A percentile compares a stretch with the other conserved stretches of the same genome.
phyloP scores from a whole-genome alignment of 2,888 invertebrate genomes.

The Prionchulus punctatus region DNA sequence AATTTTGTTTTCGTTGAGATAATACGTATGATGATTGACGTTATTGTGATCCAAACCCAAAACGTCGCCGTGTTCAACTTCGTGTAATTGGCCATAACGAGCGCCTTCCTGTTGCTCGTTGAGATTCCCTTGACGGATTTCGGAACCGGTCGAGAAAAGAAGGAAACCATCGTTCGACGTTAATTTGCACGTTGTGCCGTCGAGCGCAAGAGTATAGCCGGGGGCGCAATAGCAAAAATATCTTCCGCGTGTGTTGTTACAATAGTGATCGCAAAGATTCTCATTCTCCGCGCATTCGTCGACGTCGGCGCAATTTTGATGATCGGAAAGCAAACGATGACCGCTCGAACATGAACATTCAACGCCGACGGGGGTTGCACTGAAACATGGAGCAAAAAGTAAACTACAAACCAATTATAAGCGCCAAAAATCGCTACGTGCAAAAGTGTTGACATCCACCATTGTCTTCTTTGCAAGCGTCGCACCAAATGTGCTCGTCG shows the following conservation, averaged over 20 bases:
- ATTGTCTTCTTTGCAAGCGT: slow-evolving; percentile 13
- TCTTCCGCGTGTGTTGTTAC: slow-evolving; percentile 9
- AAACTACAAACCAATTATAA: neutral
- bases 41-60: neutral
- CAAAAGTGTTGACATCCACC: slow-evolving; percentile 3
- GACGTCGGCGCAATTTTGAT: slow-evolving; percentile 14
- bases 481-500: slow-evolving; percentile 27
- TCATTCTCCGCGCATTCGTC: slow-evolving; percentile 16
- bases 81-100: neutral
- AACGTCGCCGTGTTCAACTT: neutral
- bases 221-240: slow-evolving; percentile 18
- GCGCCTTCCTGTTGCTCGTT: neutral
- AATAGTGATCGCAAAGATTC: slow-evolving; percentile 13
- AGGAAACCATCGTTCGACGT: slow-evolving; percentile 12
- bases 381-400: neutral
- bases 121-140: neutral
- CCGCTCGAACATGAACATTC: slow-evolving; percentile 16
- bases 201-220: slow-evolving; percentile 16
- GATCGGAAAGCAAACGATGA: slow-evolving; percentile 12
- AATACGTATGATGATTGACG: neutral
- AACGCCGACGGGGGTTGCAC: slow-evolving; percentile 8
- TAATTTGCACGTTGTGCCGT: slow-evolving; percentile 16
- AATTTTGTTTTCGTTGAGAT: neutral
- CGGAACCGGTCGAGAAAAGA: slow-evolving; percentile 6
- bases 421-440: neutral